phyloP scores from a whole-genome alignment of 2,113 vertebrate genomes.

The Tachysurus vachellii region DNA sequence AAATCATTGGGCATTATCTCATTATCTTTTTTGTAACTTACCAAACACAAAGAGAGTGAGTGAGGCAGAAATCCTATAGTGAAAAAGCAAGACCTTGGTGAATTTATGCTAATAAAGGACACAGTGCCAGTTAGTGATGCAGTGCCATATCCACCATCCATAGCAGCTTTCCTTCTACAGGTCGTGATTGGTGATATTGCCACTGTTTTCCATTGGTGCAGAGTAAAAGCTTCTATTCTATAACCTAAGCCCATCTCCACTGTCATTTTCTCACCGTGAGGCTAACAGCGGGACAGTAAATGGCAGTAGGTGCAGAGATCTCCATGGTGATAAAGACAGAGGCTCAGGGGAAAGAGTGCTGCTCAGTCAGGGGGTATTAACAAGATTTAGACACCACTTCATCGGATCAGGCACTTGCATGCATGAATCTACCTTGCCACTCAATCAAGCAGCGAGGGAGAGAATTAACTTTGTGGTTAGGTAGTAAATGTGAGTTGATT shows the following conservation, averaged over 20 bases:
- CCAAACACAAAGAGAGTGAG: conserved; percentile 7
- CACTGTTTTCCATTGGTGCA: not conserved
- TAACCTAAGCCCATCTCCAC: conserved; percentile 14
- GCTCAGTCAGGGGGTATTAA: conserved; percentile 57
- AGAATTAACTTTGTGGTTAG: conserved; percentile 20
- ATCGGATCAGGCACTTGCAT: conserved; percentile 60
- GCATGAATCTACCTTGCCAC: conserved; percentile 57
- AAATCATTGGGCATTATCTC: not conserved
- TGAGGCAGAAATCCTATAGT: not conserved
- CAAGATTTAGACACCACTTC: conserved; percentile 57
- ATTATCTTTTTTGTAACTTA: not conserved
- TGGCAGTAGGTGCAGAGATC: conserved; percentile 55
- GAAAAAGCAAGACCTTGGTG: not conserved
- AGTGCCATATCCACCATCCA: conserved; percentile 7
- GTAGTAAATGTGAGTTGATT: conserved; percentile 28
- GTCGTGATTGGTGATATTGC: conserved; percentile 7
- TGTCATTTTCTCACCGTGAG: conserved; percentile 21
- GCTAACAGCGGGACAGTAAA: conserved; percentile 45
- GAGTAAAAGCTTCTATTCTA: conserved; percentile 33
- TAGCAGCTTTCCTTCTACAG: conserved; percentile 23
- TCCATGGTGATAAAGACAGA: conserved; percentile 55
- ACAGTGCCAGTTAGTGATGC: not conserved
- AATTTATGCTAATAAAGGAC: conserved; percentile 12
- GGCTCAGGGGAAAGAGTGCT: conserved; percentile 51
- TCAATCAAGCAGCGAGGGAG: conserved; percentile 28